These are phyloP conservation scores for Notodonta ziczac DNA, from an alignment of 2,888 invertebrate species.

Conservation along the genomic window DNA sequence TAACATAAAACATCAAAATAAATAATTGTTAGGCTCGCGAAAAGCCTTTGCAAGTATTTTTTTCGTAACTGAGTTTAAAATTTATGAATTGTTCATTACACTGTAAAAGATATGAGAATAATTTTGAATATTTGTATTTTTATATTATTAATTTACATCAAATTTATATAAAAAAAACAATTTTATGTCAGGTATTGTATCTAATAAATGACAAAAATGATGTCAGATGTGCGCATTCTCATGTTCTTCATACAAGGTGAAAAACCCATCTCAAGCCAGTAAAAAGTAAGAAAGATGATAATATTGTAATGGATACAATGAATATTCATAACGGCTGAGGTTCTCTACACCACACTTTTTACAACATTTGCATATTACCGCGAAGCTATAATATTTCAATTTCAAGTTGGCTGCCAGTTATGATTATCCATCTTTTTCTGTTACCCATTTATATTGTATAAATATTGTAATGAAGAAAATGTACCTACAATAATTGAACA, in stretches of 20 bases:
- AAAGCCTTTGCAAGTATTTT: background rate
- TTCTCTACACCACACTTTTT: constrained; percentile 49
- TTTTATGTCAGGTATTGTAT: too few species aligned
- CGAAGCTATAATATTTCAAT: constrained; percentile 38
- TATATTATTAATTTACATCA: too few species aligned
- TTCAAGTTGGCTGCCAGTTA: constrained; percentile 29
- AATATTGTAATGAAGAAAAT: background rate
- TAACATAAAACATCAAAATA: constrained; percentile 17
- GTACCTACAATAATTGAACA: background rate
- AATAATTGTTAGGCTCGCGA: constrained; percentile 6
- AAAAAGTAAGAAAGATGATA: background rate
- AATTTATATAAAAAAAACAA: too few species aligned
- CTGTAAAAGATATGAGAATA: too few species aligned
- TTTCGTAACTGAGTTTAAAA: background rate
- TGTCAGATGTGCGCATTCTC: too few species aligned
- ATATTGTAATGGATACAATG: constrained; percentile 20
- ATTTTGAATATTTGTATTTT: too few species aligned
- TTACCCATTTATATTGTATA: background rate
- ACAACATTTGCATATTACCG: constrained; percentile 52
- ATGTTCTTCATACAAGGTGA: too few species aligned
- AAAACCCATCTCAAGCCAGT: too few species aligned
- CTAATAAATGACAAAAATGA: too few species aligned
- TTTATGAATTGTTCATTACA: too few species aligned
- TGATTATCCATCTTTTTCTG: constrained; percentile 21
- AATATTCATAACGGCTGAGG: constrained; percentile 48